Conservation (phyloP, 2,113 vertebrate species). For the Sebastes schlegelii region DNA sequence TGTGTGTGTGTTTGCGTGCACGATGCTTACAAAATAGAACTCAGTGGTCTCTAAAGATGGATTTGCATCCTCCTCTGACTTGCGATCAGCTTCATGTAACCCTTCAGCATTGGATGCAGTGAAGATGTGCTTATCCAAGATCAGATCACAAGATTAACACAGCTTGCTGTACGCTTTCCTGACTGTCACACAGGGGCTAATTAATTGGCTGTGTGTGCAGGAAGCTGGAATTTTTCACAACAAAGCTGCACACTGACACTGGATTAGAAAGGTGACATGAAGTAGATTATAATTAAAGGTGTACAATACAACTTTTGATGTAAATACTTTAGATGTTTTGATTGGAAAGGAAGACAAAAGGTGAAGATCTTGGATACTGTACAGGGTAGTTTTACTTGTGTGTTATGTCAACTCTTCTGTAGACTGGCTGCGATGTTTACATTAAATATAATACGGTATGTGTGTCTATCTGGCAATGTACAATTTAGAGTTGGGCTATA, state of each 20-base stretch:
- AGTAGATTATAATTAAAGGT: not conserved
- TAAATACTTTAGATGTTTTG: not conserved
- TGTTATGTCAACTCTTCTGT: not conserved
- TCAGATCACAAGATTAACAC: slow-evolving; percentile 33
- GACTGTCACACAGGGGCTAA: slow-evolving; percentile 27
- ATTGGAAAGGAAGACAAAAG: not conserved
- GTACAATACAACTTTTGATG: not conserved
- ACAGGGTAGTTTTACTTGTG: not conserved
- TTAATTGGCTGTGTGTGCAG: slow-evolving; percentile 26
- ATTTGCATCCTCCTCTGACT: slow-evolving; percentile 1
- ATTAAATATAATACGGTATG: not conserved
- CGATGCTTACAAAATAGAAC: slow-evolving; percentile 12
- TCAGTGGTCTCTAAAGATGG: not conserved
- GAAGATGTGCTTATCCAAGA: slow-evolving; percentile 41
- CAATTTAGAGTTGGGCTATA: not conserved
- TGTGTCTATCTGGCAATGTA: not conserved
- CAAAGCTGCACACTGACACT: not conserved
- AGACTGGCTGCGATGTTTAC: not conserved
- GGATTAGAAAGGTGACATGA: slow-evolving; percentile 26
- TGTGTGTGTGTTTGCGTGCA: not conserved
- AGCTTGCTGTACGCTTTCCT: slow-evolving; percentile 12
- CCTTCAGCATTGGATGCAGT: not conserved
- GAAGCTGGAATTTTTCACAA: slow-evolving; percentile 16
- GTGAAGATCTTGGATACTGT: not conserved
- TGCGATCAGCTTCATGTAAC: slow-evolving; percentile 7